A percentile compares a stretch with the other conserved stretches of the same genome.
These are phyloP conservation scores for Procavia capensis DNA, from an alignment of 2,113 vertebrate species.

Conservation along the genomic window DNA sequence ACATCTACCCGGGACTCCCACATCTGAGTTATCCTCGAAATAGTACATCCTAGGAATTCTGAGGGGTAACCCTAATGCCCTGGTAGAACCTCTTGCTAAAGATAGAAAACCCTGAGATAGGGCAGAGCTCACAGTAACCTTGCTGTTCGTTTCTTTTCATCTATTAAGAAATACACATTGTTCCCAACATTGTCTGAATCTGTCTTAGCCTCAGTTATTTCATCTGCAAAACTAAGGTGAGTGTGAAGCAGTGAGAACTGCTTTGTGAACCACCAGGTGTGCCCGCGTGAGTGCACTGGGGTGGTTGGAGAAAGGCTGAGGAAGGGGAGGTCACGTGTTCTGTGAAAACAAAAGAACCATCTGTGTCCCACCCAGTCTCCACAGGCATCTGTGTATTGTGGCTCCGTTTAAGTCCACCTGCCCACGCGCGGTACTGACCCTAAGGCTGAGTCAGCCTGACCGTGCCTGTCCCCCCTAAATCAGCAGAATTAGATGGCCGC, in stretches of 20 bases:
- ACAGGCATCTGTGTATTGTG: neutral
- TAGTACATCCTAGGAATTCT: neutral
- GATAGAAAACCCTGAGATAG: neutral
- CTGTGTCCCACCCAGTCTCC: neutral
- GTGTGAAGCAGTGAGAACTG: neutral
- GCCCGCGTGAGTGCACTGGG: accelerated
- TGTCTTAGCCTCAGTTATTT: neutral
- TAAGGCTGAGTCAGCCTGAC: neutral
- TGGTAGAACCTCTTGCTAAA: neutral
- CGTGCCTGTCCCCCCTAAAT: too few relatives aligned
- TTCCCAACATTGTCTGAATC: neutral
- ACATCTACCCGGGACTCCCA: neutral
- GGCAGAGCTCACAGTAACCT: neutral
- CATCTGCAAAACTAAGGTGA: neutral
- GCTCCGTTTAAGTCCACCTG: neutral
- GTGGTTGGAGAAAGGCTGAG: neutral
- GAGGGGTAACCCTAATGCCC: neutral
- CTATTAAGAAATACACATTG: neutral
- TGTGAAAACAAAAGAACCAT: accelerated
- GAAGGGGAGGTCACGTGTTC: neutral
- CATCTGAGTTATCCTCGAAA: neutral
- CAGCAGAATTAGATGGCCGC: neutral
- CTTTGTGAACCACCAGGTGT: neutral
- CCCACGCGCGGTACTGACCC: neutral
- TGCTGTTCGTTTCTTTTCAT: neutral